Evolutionary conservation across 2,797 vertebrate species (phyloP), one percentile per base, ranked within the genome.

Genomic region (Sebastes steindachneri): DNA sequence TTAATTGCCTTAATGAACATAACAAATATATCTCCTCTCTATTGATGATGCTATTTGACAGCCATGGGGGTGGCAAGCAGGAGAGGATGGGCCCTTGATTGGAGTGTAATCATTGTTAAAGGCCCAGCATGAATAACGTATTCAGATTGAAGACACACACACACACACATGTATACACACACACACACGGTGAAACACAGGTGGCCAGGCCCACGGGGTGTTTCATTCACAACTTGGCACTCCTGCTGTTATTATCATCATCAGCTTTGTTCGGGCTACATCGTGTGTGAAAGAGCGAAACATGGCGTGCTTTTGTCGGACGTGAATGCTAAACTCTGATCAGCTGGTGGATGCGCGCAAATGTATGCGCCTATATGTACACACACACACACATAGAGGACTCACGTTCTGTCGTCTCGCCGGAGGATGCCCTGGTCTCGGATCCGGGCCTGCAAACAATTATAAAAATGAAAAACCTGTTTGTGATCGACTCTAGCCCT

Each of bases 1-100:
- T 93, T 93, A 91, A 93, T 94, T 91, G 88, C 86, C 86, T 85
- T 95, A 96, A 95, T 95, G 94, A 95, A 93, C 87, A 91, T 94
- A 92, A 95, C 94, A 94, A 93, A 95, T 90, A 93, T 91, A 89
- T 93, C 92, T 92, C 80, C 80, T 81, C 85, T 84, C 83, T 83
- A 88, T 87, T 95, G 95, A 95, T 93, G 90, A 95, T 92, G 86
- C 88, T 86, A 83, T 92, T 91, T 90, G 93, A 94, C 92, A 93
- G 88, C 88, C 85, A 74, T 82, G 86, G 93, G 90, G 93, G 91
- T 88, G 87, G 90, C 89, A 88, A 37, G 88, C 71, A 74, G 75
- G 75, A 91, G 83, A 92, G 90, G 91, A 87, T 83, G 80, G 86
- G 88, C 76, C 77, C 91, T 94, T 89, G 93, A 92, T 95, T 94